These are phyloP conservation scores for Operophtera brumata DNA, from an alignment of 2,888 invertebrate species.

Conservation along the genomic window DNA sequence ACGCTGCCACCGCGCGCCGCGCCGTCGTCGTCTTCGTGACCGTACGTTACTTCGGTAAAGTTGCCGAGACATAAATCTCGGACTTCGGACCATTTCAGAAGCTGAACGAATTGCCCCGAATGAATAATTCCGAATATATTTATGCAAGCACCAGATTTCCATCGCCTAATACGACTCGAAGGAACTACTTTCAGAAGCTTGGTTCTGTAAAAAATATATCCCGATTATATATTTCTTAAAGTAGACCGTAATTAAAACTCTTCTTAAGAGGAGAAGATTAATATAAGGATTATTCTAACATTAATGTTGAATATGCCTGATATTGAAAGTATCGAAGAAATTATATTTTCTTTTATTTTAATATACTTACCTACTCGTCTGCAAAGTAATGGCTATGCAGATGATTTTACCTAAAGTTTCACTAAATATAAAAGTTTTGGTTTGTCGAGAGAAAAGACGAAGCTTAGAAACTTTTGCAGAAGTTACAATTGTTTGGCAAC, in stretches of 20 bases:
- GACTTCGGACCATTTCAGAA: slow-evolving; percentile 54
- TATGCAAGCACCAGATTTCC: slow-evolving; percentile 46
- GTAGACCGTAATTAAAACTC: not conserved
- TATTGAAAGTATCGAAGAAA: not conserved
- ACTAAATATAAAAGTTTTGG: slow-evolving; percentile 51
- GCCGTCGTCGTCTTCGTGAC: slow-evolving; percentile 42
- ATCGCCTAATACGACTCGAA: slow-evolving; percentile 38
- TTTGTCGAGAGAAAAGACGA: slow-evolving; percentile 47
- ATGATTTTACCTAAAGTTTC: slow-evolving; percentile 17
- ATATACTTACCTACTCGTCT: not conserved
- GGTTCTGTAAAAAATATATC: slow-evolving; percentile 26
- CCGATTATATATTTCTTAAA: slow-evolving; percentile 6
- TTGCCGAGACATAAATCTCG: slow-evolving; percentile 65
- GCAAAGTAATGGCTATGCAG: slow-evolving; percentile 2
- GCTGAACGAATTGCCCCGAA: slow-evolving; percentile 56
- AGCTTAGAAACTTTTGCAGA: slow-evolving; percentile 46
- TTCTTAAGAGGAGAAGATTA: not conserved
- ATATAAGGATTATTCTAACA: not conserved
- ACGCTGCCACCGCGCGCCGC: slow-evolving; percentile 30
- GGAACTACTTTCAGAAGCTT: slow-evolving; percentile 39
- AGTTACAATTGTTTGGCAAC: slow-evolving; percentile 48
- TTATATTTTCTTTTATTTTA: slow-evolving; percentile 1
- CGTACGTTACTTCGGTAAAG: slow-evolving; percentile 63
- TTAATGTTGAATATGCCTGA: not conserved
- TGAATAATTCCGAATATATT: slow-evolving; percentile 62